phyloP scores from a whole-genome alignment of 2,888 invertebrate species.

The Ichneumoninae sp. region DNA sequence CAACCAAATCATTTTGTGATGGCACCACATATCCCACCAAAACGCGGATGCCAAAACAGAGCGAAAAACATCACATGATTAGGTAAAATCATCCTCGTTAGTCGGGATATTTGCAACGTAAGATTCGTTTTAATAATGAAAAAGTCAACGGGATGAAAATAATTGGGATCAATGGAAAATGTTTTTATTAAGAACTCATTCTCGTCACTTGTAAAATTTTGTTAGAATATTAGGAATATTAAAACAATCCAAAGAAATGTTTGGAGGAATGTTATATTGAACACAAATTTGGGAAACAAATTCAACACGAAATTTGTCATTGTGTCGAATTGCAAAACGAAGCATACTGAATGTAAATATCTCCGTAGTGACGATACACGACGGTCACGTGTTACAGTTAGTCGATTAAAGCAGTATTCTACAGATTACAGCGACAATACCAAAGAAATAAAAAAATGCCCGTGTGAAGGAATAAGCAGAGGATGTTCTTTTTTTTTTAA shows the following conservation, averaged over 20 bases:
- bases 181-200: background rate
- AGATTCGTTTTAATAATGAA: conserved; percentile 42
- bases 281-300: conserved; percentile 9
- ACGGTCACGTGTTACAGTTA: conserved; percentile 14
- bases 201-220: background rate
- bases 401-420: conserved; percentile 41
- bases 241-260: background rate
- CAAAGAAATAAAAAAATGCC: conserved; percentile 34
- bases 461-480: conserved; percentile 33
- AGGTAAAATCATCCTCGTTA: conserved; percentile 78
- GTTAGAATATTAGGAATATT: conserved; percentile 20
- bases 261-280: background rate
- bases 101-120: conserved; percentile 70
- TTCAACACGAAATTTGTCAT: conserved; percentile 1
- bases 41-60: conserved; percentile 77
- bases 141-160: conserved; percentile 1
- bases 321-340: conserved; percentile 5
- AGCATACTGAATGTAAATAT: conserved; percentile 14
- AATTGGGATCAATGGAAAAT: background rate
- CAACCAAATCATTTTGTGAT: conserved; percentile 79
- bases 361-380: conserved; percentile 18
- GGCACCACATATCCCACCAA: conserved; percentile 82
- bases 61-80: conserved; percentile 80
- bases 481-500: background rate
- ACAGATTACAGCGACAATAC: conserved; percentile 23